Conservation (phyloP, 2,113 vertebrate species). For the Nymphicus hollandicus region DNA sequence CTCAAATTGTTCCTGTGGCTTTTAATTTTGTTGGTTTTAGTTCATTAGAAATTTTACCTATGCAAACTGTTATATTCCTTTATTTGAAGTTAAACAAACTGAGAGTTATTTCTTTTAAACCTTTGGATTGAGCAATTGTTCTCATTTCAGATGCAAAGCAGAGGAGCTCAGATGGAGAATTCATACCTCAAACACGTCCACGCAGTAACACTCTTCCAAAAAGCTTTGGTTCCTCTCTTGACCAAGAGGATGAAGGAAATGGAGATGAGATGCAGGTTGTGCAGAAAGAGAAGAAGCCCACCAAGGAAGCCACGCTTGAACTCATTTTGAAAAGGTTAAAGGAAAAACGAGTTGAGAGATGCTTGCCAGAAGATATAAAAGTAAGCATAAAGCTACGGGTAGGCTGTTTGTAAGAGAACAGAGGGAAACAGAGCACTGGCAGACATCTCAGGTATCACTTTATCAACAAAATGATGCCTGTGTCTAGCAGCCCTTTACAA, state of each 20-base stretch:
- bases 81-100: not conserved
- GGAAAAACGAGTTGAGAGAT: conserved; percentile 87
- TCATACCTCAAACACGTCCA: conserved; percentile 87
- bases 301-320: conserved; percentile 89
- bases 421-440: not conserved
- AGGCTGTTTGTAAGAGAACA: not conserved
- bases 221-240: conserved; percentile 95
- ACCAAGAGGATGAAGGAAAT: conserved; percentile 79
- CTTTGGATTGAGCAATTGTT: not conserved
- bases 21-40: not conserved
- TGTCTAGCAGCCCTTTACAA: not conserved
- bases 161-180: conserved; percentile 85
- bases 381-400: conserved; percentile 57
- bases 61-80: not conserved
- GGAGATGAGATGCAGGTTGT: conserved; percentile 62
- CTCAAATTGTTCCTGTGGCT: not conserved
- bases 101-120: not conserved
- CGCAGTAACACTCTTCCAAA: conserved; percentile 97
- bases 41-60: not conserved
- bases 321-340: conserved; percentile 87
- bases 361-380: conserved; percentile 93
- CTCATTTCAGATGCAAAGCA: conserved; percentile 87
- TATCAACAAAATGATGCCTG: not conserved
- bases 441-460: not conserved
- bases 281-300: conserved; percentile 80